Evolutionary conservation across 1,140 invertebrate species (phyloP).

Genomic region (Drosophila bipectinata): DNA sequence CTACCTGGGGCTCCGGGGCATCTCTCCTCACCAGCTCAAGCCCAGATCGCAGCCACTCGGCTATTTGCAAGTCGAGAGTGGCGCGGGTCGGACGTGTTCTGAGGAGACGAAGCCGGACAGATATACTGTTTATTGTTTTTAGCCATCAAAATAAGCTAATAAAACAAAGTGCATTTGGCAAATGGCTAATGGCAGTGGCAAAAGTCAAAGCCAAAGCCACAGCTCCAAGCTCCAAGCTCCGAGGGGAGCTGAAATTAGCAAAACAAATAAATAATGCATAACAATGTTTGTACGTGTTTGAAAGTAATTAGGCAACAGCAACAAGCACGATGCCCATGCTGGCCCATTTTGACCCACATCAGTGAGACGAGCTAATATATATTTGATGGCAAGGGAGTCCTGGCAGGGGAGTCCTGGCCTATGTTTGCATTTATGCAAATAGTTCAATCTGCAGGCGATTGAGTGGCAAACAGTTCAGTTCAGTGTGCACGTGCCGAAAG

Average conservation of each 20-base stretch:
- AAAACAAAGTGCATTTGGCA: slow-evolving; percentile 59
- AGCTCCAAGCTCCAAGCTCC: background rate
- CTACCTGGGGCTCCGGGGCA: slow-evolving; percentile 48
- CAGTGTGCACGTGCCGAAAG: slow-evolving; percentile 52
- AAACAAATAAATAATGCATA: slow-evolving; percentile 30
- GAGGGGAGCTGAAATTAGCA: slow-evolving; percentile 2
- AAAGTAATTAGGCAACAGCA: slow-evolving; percentile 33
- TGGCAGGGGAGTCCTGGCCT: background rate
- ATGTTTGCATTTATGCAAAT: slow-evolving; percentile 49
- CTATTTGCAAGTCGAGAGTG: slow-evolving; percentile 72
- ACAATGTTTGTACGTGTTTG: slow-evolving; percentile 15
- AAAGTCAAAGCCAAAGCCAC: slow-evolving; percentile 43
- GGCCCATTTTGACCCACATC: slow-evolving; percentile 26
- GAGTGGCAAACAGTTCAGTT: slow-evolving; percentile 21
- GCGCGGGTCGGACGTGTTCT: slow-evolving; percentile 56
- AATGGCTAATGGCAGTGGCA: slow-evolving; percentile 38
- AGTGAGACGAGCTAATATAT: slow-evolving; percentile 43
- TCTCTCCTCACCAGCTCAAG: slow-evolving; percentile 32
- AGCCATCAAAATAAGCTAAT: slow-evolving; percentile 11
- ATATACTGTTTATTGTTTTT: slow-evolving; percentile 1
- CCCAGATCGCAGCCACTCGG: slow-evolving; percentile 37
- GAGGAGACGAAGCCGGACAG: background rate
- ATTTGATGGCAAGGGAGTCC: slow-evolving; percentile 30
- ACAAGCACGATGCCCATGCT: slow-evolving; percentile 4
- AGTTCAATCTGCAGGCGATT: slow-evolving; percentile 31